A percentile compares a stretch with the other conserved stretches of the same genome.
phyloP scores from a whole-genome alignment of 2,888 invertebrate genomes.

The Willowsia nigromaculata region DNA sequence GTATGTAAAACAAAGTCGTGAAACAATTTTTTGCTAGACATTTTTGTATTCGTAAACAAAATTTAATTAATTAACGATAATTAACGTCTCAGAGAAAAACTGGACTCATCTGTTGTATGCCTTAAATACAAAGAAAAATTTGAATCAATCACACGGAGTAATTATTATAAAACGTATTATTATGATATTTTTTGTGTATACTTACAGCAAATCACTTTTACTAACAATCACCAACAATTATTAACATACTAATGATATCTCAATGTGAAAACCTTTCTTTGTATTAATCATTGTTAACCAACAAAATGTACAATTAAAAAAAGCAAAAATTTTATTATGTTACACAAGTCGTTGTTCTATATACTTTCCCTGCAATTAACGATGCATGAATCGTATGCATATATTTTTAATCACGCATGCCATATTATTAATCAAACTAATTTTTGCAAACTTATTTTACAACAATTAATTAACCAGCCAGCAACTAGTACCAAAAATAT shows the following conservation, averaged over 20 bases:
- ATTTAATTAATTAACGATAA: conserved; percentile 7
- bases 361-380: background rate
- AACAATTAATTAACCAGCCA: background rate
- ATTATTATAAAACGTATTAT: background rate
- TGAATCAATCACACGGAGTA: conserved; percentile 13
- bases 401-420: background rate
- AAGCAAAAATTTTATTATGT: conserved; percentile 15
- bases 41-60: background rate
- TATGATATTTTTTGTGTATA: conserved; percentile 12
- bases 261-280: background rate
- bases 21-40: too few species aligned
- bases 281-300: background rate
- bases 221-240: conserved; percentile 16
- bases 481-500: background rate
- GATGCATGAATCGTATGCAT: background rate
- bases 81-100: conserved; percentile 34
- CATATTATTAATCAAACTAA: background rate
- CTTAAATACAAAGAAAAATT: conserved; percentile 10
- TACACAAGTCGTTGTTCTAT: background rate
- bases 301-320: conserved; percentile 13
- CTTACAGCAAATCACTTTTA: background rate
- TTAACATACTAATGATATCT: background rate
- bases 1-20: too few species aligned
- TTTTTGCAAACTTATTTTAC: background rate
- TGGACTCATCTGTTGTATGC: conserved; percentile 40